Evolutionary conservation across 2,888 invertebrate species (phyloP).

Genomic region (Morpho deidamia): DNA sequence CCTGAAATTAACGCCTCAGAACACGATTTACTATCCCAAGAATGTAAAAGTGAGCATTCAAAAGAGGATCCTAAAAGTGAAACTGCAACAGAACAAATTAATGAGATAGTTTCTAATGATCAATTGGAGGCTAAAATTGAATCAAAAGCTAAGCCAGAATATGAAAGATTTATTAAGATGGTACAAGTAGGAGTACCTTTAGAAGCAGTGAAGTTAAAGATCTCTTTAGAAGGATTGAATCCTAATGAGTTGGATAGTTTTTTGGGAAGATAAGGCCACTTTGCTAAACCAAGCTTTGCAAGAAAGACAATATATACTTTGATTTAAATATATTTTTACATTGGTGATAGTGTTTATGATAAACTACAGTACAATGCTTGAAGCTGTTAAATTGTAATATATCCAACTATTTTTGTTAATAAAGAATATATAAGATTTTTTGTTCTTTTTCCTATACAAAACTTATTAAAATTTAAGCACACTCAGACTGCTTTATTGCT

Average conservation of each 20-base stretch:
- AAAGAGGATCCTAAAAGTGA: constrained; percentile 13
- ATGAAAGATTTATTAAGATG: constrained; percentile 92
- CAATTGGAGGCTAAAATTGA: constrained; percentile 5
- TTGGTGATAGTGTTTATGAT: constrained; percentile 1
- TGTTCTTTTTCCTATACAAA: too few relatives aligned
- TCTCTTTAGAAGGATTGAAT: constrained; percentile 89
- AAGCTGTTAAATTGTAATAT: constrained; percentile 12
- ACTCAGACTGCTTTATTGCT: too few relatives aligned
- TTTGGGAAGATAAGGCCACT: constrained; percentile 37
- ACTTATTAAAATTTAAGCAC: too few relatives aligned
- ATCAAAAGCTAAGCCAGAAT: constrained; percentile 78
- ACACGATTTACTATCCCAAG: constrained; percentile 7
- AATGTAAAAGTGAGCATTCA: constrained; percentile 2
- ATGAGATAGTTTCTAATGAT: constrained; percentile 6
- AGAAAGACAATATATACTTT: too few relatives aligned
- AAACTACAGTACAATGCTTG: constrained; percentile 14
- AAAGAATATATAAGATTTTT: not conserved
- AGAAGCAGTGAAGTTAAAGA: constrained; percentile 89
- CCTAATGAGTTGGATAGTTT: constrained; percentile 81
- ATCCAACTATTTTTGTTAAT: constrained; percentile 2
- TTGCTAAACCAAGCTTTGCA: not conserved
- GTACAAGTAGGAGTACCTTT: constrained; percentile 91
- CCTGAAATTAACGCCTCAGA: constrained; percentile 54
- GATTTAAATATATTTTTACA: constrained; percentile 6
- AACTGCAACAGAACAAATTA: not conserved